Evolutionary conservation across 2,888 invertebrate species (phyloP).

Genomic region (Cephus runcator): DNA sequence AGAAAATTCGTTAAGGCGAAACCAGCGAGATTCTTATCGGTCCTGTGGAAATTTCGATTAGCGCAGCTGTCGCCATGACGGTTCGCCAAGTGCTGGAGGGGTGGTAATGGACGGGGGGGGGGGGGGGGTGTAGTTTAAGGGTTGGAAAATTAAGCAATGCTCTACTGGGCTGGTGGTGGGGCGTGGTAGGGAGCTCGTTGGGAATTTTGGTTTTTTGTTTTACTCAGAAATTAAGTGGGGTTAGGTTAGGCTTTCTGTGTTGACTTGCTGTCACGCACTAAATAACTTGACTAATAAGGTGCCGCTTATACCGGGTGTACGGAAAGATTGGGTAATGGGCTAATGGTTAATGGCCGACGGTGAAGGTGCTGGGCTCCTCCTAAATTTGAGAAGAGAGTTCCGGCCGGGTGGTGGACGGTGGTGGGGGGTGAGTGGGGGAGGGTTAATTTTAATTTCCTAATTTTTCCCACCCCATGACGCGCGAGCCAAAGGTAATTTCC

Average conservation of each 20-base stretch:
- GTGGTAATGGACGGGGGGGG: background rate
- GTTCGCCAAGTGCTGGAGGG: background rate
- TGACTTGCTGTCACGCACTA: slow-evolving; percentile 35
- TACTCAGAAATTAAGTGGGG: background rate
- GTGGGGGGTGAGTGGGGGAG: slow-evolving; percentile 28
- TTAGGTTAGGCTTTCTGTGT: slow-evolving; percentile 1
- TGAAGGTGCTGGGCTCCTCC: slow-evolving; percentile 29
- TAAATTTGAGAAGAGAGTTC: slow-evolving; percentile 50
- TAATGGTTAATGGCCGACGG: slow-evolving; percentile 48
- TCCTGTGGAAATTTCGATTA: background rate
- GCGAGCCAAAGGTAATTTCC: slow-evolving; percentile 56
- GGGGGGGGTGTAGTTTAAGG: background rate
- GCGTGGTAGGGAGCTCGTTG: background rate
- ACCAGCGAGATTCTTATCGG: background rate
- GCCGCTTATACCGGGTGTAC: slow-evolving; percentile 27
- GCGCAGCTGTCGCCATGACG: background rate
- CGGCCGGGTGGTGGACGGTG: slow-evolving; percentile 30
- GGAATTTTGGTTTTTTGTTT: background rate
- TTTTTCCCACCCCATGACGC: slow-evolving; percentile 52
- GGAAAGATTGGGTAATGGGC: slow-evolving; percentile 43
- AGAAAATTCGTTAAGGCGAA: background rate
- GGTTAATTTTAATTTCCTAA: slow-evolving; percentile 65
- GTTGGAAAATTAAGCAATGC: background rate
- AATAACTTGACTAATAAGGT: slow-evolving; percentile 54
- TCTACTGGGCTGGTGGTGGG: background rate